These are phyloP conservation scores for Turdus rufiventris DNA, from an alignment of 2,113 vertebrate species.

Conservation along the genomic window DNA sequence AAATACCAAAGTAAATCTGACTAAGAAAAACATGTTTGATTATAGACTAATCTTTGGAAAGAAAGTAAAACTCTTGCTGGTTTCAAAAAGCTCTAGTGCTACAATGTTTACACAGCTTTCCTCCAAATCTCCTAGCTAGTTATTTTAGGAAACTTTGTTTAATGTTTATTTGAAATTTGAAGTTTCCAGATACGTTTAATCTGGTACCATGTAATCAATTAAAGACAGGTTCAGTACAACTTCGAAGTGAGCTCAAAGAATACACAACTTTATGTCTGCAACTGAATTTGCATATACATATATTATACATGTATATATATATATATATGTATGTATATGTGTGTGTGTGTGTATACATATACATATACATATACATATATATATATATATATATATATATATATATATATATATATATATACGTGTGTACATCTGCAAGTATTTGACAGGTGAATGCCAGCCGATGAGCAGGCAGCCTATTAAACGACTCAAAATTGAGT, in stretches of 20 bases:
- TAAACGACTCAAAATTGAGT: background rate
- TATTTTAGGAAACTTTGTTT: background rate
- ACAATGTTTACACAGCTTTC: background rate
- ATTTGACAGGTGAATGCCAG: background rate
- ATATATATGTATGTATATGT: too few relatives aligned
- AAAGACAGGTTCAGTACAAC: background rate
- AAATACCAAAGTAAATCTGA: background rate
- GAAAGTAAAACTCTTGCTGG: background rate
- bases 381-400: too few relatives aligned
- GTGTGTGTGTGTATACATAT: too few relatives aligned
- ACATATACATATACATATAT: too few relatives aligned
- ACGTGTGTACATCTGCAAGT: accelerated
- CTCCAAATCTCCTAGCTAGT: background rate
- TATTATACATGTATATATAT: too few relatives aligned
- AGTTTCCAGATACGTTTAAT: background rate
- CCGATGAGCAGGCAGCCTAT: background rate
- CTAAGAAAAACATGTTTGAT: background rate
- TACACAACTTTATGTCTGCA: background rate
- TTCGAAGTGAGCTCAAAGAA: background rate
- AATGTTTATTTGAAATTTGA: background rate
- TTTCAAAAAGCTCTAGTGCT: background rate
- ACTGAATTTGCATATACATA: background rate
- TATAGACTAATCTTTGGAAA: background rate
- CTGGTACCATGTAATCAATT: background rate
- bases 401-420: too few relatives aligned